Evolutionary conservation across 1,140 invertebrate species (phyloP), one percentile per base, ranked within the genome.

Genomic region (Ooceraea biroi): DNA sequence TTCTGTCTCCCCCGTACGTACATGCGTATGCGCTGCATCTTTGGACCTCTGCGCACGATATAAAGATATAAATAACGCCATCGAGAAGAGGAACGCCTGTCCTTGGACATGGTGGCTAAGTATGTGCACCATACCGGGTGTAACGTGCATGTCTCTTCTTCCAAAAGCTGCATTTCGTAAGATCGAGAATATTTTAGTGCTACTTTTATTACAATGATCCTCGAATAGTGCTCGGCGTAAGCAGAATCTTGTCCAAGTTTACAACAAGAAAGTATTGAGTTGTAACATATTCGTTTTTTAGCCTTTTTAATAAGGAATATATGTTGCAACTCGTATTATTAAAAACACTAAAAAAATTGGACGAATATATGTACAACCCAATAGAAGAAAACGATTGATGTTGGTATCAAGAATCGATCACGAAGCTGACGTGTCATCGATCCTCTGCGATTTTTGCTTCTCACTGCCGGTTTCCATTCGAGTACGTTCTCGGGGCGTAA

Each of bases 61-160:
- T 48, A 83, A 52, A 71, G 73, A 84, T 86, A 86, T 85, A 85
- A 86, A 85, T 86, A 84, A 86, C 66, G 52, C 73, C 66, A 86
- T 84, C 69, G 85, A 69, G 68, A 86, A 86, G 73, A 63, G 60
- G 60, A 14, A 30, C 73, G 73, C 63, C 78, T 73, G 85, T 80
- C 85, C 85, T 86, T 86, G 85, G 61, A 25, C 61, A 68, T 68
- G 46, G 57, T 8, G 30, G 69, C 63, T 65, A 44, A 48, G 36
- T 71, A 50, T 14, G 65, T 36, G 44, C 11, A 30, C 57, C 17
- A 74, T 74, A 46, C 25, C 25, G 66, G 44, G 22, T 69, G 44
- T 48, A 25, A 50, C 4, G 10, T 44, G n/a, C 25, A 36, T 58
- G 10, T 65, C 36, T n/a, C n/a, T 5, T 11, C 12, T 27, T 14